phyloP scores from a whole-genome alignment of 2,797 vertebrate genomes.

The Chelidonichthys spinosus region DNA sequence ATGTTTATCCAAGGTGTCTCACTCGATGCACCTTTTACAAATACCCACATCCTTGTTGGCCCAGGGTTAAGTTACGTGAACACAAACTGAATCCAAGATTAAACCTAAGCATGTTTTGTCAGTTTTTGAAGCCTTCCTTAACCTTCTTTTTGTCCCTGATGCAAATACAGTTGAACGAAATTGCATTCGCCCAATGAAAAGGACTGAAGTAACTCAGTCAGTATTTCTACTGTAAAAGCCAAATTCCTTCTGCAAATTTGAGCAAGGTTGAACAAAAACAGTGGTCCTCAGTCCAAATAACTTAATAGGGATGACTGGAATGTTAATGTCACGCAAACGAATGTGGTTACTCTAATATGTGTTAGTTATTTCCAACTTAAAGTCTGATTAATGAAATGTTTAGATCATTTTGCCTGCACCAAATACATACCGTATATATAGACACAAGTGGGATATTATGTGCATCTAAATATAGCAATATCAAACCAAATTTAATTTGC shows the following conservation, averaged over 20 bases:
- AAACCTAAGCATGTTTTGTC: constrained; percentile 30
- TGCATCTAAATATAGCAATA: constrained; percentile 1
- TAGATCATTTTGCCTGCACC: not conserved
- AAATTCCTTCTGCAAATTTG: not conserved
- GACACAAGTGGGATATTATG: not conserved
- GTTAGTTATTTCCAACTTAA: not conserved
- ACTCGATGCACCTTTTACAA: constrained; percentile 35
- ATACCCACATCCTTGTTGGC: constrained; percentile 71
- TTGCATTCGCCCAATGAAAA: not conserved
- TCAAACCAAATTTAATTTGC: not conserved
- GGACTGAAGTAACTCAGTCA: not conserved
- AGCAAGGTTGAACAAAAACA: not conserved
- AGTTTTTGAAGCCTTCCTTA: constrained; percentile 11
- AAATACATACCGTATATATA: not conserved
- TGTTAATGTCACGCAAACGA: not conserved
- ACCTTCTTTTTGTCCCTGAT: not conserved
- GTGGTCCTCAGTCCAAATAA: not conserved
- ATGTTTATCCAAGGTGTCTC: constrained; percentile 74
- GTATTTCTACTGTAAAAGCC: not conserved
- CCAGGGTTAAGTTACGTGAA: constrained; percentile 52
- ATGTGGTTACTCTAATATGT: not conserved
- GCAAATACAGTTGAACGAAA: not conserved
- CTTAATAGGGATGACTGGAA: not conserved
- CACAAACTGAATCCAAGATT: constrained; percentile 20
- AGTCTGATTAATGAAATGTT: not conserved